These are phyloP conservation scores for Callimorpha dominula DNA, from an alignment of 2,888 invertebrate species.

Conservation along the genomic window DNA sequence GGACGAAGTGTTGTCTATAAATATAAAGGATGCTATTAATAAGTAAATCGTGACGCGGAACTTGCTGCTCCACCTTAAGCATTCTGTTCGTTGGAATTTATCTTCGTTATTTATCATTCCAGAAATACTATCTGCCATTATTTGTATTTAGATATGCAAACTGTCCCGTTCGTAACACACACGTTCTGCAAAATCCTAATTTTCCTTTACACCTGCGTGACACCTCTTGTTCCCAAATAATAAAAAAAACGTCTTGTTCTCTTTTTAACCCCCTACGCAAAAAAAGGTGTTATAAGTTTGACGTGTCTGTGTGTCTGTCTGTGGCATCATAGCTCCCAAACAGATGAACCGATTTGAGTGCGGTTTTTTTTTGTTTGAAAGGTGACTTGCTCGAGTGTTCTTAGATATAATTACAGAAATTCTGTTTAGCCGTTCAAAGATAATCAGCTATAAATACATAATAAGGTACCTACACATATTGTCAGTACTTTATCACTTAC, in stretches of 20 bases:
- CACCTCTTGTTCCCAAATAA: neutral
- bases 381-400: too few relatives aligned
- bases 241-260: neutral
- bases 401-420: too few relatives aligned
- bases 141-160: neutral
- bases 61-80: conserved; percentile 8
- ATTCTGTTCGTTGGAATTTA: neutral
- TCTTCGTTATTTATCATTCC: neutral
- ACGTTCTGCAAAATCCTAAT: neutral
- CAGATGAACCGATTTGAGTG: too few relatives aligned
- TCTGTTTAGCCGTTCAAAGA: too few relatives aligned
- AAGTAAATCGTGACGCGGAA: conserved; percentile 33
- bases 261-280: too few relatives aligned
- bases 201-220: neutral
- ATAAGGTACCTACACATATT: too few relatives aligned
- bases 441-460: too few relatives aligned
- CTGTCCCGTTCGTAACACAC: neutral
- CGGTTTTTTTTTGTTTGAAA: too few relatives aligned
- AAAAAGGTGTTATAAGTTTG: too few relatives aligned
- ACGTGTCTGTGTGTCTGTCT: too few relatives aligned
- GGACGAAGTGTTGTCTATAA: neutral
- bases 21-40: conserved; percentile 23
- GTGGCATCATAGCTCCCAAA: too few relatives aligned
- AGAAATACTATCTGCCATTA: neutral
- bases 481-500: too few relatives aligned